phyloP scores from a whole-genome alignment of 2,888 invertebrate genomes.

The Apodemia hepburni region DNA sequence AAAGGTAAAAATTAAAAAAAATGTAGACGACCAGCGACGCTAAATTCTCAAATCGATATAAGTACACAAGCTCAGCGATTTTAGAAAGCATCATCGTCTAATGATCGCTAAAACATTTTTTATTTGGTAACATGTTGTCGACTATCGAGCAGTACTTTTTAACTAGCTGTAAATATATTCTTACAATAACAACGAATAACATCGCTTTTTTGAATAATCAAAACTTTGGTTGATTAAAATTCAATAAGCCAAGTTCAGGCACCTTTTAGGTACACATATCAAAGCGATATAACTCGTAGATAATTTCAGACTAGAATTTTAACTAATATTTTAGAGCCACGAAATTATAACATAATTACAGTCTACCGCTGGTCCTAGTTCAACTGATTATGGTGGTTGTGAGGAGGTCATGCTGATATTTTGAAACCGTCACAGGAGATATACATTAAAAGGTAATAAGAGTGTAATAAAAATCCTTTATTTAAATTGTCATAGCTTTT shows the following conservation, averaged over 20 bases:
- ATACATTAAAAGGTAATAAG: no score
- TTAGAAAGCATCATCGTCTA: conserved; percentile 8
- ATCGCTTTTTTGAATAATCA: conserved; percentile 47
- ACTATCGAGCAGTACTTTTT: conserved; percentile 17
- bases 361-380: conserved; percentile 38
- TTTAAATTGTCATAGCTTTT: no score
- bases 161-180: conserved; percentile 31
- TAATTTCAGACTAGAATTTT: conserved; percentile 70
- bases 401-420: background rate
- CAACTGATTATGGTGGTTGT: conserved; percentile 28
- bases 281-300: conserved; percentile 48
- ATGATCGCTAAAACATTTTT: background rate
- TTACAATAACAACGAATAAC: conserved; percentile 44
- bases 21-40: no score
- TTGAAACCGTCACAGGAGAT: no score
- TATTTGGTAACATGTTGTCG: no score
- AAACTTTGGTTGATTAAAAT: conserved; percentile 34
- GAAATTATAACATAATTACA: conserved; percentile 42
- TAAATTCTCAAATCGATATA: no score
- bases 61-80: no score
- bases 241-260: conserved; percentile 23
- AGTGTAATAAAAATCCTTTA: no score
- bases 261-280: conserved; percentile 39
- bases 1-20: no score
- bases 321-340: conserved; percentile 55